Evolutionary conservation across 1,140 invertebrate genomes (phyloP).

Genomic region (Diplogasteroides magnus): DNA sequence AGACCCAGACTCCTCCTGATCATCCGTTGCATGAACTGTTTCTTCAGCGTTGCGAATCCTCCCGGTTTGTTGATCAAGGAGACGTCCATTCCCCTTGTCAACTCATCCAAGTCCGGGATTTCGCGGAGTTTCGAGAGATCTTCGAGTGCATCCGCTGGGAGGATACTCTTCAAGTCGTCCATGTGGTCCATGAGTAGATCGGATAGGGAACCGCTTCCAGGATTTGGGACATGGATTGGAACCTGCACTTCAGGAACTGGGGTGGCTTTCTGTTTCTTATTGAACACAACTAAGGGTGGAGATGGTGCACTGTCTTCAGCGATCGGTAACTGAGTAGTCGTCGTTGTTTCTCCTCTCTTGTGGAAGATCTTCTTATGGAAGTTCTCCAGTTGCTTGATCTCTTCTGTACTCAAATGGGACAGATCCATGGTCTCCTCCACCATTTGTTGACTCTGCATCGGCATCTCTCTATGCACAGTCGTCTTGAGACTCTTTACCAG

Average conservation of each 20-base stretch:
- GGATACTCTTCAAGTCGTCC: conserved; percentile 10
- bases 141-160: conserved; percentile 35
- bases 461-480: conserved; percentile 7
- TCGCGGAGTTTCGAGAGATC: conserved; percentile 36
- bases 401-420: conserved; percentile 5
- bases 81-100: conserved; percentile 45
- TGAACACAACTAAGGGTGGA: neutral
- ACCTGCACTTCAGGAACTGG: conserved; percentile 4
- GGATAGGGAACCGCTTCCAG: neutral
- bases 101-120: conserved; percentile 43
- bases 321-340: neutral
- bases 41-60: conserved; percentile 39
- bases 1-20: conserved; percentile 30
- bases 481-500: conserved; percentile 13
- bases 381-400: conserved; percentile 19
- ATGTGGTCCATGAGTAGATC: conserved; percentile 15
- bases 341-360: neutral
- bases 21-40: conserved; percentile 42
- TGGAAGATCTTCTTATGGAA: conserved; percentile 25
- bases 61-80: conserved; percentile 43
- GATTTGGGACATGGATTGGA: neutral
- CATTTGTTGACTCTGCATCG: neutral
- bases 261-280: conserved; percentile 10
- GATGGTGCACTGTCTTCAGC: neutral
- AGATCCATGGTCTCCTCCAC: conserved; percentile 18